Percentiles rank a stretch among this genome's conserved stretches.
Conservation (phyloP, 2,888 invertebrate genomes). For the Dryomyza anilis region DNA sequence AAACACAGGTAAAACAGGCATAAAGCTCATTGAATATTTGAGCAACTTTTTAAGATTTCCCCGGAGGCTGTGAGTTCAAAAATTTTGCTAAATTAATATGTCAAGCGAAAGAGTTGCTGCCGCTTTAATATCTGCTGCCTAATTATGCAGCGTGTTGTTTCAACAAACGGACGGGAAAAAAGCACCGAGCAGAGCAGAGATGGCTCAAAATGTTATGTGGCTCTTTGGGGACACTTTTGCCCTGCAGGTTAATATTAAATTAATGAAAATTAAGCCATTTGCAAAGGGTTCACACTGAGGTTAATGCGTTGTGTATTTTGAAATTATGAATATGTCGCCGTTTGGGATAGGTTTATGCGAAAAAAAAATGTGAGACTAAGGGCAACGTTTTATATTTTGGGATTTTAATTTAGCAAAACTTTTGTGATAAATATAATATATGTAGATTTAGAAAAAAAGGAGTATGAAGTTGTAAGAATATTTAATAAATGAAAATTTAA, state of each 20-base stretch:
- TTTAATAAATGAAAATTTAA: too few relatives aligned
- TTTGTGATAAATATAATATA: too few relatives aligned
- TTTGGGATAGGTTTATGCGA: too few relatives aligned
- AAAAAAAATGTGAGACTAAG: too few relatives aligned
- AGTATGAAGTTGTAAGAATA: too few relatives aligned
- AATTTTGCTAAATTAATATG: constrained; percentile 41
- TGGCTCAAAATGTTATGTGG: neutral
- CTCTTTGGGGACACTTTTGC: constrained; percentile 42
- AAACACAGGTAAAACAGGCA: too few relatives aligned
- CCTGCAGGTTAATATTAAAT: constrained; percentile 47
- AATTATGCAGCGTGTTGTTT: constrained; percentile 39
- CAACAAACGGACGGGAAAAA: constrained; percentile 2
- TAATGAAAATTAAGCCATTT: constrained; percentile 46
- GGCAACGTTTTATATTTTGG: too few relatives aligned
- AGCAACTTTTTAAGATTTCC: constrained; percentile 37
- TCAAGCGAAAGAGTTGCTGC: constrained; percentile 35
- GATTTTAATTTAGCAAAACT: too few relatives aligned
- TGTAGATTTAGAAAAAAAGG: too few relatives aligned
- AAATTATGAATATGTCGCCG: constrained; percentile 41
- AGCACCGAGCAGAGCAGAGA: neutral
- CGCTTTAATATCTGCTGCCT: constrained; percentile 32
- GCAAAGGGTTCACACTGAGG: constrained; percentile 15
- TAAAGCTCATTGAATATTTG: constrained; percentile 24
- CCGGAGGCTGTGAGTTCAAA: constrained; percentile 36
- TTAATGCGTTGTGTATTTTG: constrained; percentile 38